Evolutionary conservation across 2,797 vertebrate genomes (phyloP).

Genomic region (Trematomus bernacchii): DNA sequence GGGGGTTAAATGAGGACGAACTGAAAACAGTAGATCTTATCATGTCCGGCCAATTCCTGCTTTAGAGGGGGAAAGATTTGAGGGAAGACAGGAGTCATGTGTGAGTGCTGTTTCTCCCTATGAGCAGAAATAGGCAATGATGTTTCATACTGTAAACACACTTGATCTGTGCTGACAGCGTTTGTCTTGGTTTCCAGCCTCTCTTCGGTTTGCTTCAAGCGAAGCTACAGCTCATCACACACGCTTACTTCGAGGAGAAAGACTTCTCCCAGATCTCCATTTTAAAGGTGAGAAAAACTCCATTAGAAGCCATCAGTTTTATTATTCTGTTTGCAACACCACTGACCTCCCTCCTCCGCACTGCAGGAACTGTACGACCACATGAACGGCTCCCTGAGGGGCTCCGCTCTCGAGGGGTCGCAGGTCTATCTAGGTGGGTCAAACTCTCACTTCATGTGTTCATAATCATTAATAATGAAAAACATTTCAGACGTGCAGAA

Average conservation of each 20-base stretch:
- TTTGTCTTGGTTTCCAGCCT: constrained; percentile 82
- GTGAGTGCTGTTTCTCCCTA: neutral
- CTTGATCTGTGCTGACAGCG: neutral
- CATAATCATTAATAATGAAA: too few relatives aligned
- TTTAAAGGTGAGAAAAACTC: constrained; percentile 88
- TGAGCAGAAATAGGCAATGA: constrained; percentile 1
- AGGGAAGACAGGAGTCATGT: neutral
- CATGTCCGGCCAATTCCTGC: neutral
- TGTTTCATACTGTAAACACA: neutral
- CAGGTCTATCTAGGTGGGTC: constrained; percentile 93
- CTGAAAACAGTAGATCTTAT: neutral
- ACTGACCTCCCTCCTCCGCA: constrained; percentile 18
- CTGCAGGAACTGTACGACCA: constrained; percentile 96
- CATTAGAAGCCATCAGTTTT: fast-evolving
- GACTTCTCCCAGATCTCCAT: constrained; percentile 99
- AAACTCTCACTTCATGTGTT: neutral
- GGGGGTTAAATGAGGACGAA: neutral
- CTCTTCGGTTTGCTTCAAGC: constrained; percentile 96
- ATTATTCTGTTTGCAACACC: neutral
- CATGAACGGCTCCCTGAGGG: constrained; percentile 96
- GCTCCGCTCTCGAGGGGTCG: constrained; percentile 90
- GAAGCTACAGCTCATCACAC: constrained; percentile 97
- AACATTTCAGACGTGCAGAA: too few relatives aligned
- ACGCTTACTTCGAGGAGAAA: constrained; percentile 99
- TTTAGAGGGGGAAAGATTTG: neutral